Evolutionary conservation across 1,140 invertebrate species (phyloP), one percentile per base, ranked within the genome.

Genomic region (Scaptomyza montana): DNA sequence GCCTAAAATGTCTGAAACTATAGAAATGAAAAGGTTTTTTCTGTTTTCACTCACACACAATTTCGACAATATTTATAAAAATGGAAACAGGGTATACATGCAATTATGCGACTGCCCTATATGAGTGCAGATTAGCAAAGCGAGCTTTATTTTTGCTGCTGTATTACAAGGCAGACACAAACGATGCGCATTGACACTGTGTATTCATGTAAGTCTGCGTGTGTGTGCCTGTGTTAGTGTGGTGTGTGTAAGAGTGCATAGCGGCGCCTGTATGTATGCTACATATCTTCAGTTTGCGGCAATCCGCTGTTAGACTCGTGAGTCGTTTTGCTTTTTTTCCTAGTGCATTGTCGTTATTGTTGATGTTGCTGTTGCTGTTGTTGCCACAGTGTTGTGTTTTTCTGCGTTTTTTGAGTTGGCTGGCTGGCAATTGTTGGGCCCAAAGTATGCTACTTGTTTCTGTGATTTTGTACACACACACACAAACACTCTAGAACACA

Each of bases 381-480:
- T 4, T 28, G 43, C n/a, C 53, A 36, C 25, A 54, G 47, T 59
- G 47, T 59, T 49, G 9, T 59, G 43, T 73, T 74, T 64, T 72
- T 64, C 47, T 28, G 53, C 45, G 39, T 69, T 75, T 55, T 69
- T 76, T 61, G 51, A 63, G 64, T 59, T 73, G 69, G 78, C 56
- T 77, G 78, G 46, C 64, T 74, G 78, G 74, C 78, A 77, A 81
- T 82, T 82, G 79, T 82, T 78, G 66, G 78, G 78, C 79, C 79
- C 71, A 76, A 81, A 81, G 80, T 82, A 82, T 78, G 80, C 79
- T 78, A 76, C 72, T 75, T 81, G 80, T 81, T 78, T 71, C 64
- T 65, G 50, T 76, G 80, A 82, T 82, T 82, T 75, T 65, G 65
- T 46, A 61, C 39, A 39, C 47, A 54, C 69, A 77, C 45, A 61